Conservation (phyloP, 1,140 invertebrate genomes). For the Wiebesia pumilae region DNA sequence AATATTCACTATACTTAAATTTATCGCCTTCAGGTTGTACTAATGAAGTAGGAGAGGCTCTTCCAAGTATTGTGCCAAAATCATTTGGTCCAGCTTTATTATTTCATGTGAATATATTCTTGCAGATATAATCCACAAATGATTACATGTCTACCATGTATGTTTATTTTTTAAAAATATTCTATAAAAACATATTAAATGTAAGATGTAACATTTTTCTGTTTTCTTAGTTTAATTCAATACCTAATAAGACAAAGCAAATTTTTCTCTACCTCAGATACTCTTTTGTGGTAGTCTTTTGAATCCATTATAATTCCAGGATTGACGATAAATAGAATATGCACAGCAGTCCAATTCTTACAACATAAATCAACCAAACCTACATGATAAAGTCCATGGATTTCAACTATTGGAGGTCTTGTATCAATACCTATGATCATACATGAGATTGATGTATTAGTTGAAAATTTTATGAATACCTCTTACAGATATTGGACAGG, state of each 20-base stretch:
- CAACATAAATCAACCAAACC: slow-evolving; percentile 74
- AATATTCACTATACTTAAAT: not conserved
- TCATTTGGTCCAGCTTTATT: slow-evolving; percentile 87
- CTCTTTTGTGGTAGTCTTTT: slow-evolving; percentile 93
- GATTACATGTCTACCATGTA: slow-evolving; percentile 81
- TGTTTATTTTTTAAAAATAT: slow-evolving; percentile 32
- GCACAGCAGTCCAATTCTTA: slow-evolving; percentile 77
- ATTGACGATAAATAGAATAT: slow-evolving; percentile 92
- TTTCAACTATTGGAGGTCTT: slow-evolving; percentile 88
- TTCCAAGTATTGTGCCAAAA: slow-evolving; percentile 85
- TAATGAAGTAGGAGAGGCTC: slow-evolving; percentile 96
- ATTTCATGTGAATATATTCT: slow-evolving; percentile 90
- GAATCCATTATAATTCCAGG: slow-evolving; percentile 95
- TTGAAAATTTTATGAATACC: slow-evolving; percentile 87
- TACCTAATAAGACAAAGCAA: slow-evolving; percentile 66
- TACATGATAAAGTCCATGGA: slow-evolving; percentile 77
- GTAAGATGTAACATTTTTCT: slow-evolving; percentile 58
- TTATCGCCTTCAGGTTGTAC: slow-evolving; percentile 85
- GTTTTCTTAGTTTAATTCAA: slow-evolving; percentile 56
- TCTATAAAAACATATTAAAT: slow-evolving; percentile 8
- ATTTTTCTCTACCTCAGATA: slow-evolving; percentile 84
- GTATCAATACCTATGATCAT: slow-evolving; percentile 93
- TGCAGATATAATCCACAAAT: slow-evolving; percentile 91
- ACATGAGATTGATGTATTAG: slow-evolving; percentile 89
- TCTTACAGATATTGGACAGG: slow-evolving; percentile 76